A percentile compares a stretch with the other conserved stretches of the same genome.
Conservation (phyloP, 2,797 vertebrate genomes). For the Coilia nasus region DNA sequence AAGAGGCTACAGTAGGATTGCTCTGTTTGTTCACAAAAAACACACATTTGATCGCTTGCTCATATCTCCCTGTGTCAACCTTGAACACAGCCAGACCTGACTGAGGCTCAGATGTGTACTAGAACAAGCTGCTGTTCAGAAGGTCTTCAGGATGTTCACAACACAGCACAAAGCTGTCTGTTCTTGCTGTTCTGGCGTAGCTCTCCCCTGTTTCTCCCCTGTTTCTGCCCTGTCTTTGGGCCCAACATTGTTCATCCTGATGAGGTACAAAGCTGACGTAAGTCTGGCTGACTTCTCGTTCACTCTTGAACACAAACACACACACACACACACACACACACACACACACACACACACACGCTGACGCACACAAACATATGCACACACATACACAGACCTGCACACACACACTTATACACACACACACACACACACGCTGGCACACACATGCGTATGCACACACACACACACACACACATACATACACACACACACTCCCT, state of each 20-base stretch:
- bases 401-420: neutral
- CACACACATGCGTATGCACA: neutral
- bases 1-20: too few species aligned
- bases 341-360: slow-evolving; percentile 1
- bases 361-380: neutral
- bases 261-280: slow-evolving; percentile 18
- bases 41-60: too few species aligned
- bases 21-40: too few species aligned
- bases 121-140: too few species aligned
- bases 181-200: slow-evolving; percentile 1
- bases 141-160: too few species aligned
- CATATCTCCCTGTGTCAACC: too few species aligned
- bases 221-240: neutral
- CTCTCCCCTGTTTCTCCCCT: neutral
- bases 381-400: neutral
- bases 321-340: neutral
- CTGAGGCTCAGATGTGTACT: too few species aligned
- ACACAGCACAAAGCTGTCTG: neutral
- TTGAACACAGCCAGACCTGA: too few species aligned
- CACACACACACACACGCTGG: slow-evolving; percentile 19
- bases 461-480: neutral
- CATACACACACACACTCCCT: slow-evolving; percentile 24
- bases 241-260: too few species aligned
- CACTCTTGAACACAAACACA: neutral
- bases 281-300: neutral